These are phyloP conservation scores for Momotus momota DNA, from an alignment of 2,797 vertebrate species.

Conservation along the genomic window DNA sequence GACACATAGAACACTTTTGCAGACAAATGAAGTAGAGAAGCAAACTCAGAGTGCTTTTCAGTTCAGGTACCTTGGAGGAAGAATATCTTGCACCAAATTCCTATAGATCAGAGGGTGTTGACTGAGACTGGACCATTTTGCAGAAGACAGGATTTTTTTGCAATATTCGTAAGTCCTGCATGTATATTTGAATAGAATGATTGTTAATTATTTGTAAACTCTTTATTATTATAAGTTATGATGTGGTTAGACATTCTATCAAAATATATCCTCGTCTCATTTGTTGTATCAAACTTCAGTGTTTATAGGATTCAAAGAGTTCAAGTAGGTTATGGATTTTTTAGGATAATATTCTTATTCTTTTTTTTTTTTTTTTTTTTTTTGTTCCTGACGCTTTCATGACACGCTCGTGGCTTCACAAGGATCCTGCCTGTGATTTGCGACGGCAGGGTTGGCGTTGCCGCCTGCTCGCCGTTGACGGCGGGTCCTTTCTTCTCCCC, in stretches of 20 bases:
- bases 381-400: too few species aligned
- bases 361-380: background rate
- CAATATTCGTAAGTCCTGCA: constrained; percentile 53
- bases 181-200: background rate
- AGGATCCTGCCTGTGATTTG: too few species aligned
- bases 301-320: background rate
- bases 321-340: background rate
- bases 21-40: constrained; percentile 26
- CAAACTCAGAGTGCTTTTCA: constrained; percentile 21
- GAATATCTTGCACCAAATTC: background rate
- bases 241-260: background rate
- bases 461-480: too few species aligned
- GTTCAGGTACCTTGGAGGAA: background rate
- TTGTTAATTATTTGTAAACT: background rate
- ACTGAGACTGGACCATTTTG: background rate
- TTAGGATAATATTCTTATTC: background rate
- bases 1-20: background rate
- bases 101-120: background rate
- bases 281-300: background rate
- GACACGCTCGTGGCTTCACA: too few species aligned
- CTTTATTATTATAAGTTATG: background rate
- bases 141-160: background rate
- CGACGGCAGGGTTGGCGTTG: too few species aligned
- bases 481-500: too few species aligned
- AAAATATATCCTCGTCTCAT: background rate